Evolutionary conservation across 2,113 vertebrate species (phyloP), one percentile per base, ranked within the genome.

Genomic region (Colossoma macropomum): DNA sequence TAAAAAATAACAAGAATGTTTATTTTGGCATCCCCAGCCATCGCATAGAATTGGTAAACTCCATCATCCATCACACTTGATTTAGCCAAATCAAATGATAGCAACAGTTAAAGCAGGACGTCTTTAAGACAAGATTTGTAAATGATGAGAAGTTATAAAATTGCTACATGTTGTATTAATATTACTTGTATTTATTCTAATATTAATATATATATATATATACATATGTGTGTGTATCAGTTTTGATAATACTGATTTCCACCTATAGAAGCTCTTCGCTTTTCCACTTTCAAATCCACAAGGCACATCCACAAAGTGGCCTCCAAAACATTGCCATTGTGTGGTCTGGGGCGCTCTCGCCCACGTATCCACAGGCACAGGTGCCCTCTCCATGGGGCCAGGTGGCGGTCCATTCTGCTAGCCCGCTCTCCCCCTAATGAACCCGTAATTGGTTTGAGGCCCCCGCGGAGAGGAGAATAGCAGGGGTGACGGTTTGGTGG

Each of bases 391-490:
- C 90, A 90, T 89, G 91, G 91, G 92, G 89, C 91, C 93, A 94
- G 94, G 92, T 95, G 94, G 94, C 72, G 79, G 87, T 87, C 91
- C 90, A 92, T 93, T 93, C 84, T 59, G 91, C 93, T 93, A 92
- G 89, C 90, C 91, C 89, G 91, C 84, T 92, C 91, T 91, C 90
- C 92, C 59, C 90, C 88, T 94, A 93, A 95, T 93, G 92, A 94
- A 94, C 91, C 80, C 89, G 93, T 95, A 95, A 94, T 95, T 95
- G 93, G 92, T 94, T 95, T 92, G 90, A 88, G 75, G 90, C 92
- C 86, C 94, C 93, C 87, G 88, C 87, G 21, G 94, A 87, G 93
- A 60, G 5, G 84, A 81, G 90, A 82, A 85, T 89, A 88, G 89
- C 91, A 89, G 90, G 91, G 87, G 88, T 88, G 81, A 48, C 19